Evolutionary conservation across 2,113 vertebrate species (phyloP).

Genomic region (Petrocephalus zakoni): DNA sequence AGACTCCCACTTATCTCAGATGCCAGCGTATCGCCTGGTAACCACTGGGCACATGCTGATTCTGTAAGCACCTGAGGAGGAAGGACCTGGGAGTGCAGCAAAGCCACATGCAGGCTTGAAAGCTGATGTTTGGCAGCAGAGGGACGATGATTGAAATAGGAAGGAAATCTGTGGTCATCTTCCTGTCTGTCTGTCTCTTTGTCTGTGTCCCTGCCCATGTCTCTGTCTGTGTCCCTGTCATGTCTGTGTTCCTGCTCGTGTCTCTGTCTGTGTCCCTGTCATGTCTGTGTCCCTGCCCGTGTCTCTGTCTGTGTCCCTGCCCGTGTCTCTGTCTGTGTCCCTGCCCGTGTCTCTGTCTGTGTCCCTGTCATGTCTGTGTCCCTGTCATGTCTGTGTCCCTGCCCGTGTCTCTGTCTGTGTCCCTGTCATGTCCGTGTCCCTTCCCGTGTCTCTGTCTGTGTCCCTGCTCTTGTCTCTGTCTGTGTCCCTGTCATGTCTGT

Average conservation of each 20-base stretch:
- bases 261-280: no score
- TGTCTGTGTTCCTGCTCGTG: no score
- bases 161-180: neutral
- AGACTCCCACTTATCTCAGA: neutral
- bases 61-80: neutral
- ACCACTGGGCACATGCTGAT: neutral
- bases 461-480: no score
- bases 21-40: neutral
- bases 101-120: neutral
- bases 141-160: neutral
- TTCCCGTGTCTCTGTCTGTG: no score
- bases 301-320: neutral
- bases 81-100: neutral
- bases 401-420: no score
- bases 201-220: neutral
- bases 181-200: neutral
- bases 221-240: neutral
- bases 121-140: neutral
- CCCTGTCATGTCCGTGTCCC: no score
- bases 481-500: neutral
- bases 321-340: neutral
- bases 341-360: no score
- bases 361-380: no score
- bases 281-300: neutral
- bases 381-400: no score